phyloP scores from a whole-genome alignment of 1,140 invertebrate species.

The Marisa cornuarietis region DNA sequence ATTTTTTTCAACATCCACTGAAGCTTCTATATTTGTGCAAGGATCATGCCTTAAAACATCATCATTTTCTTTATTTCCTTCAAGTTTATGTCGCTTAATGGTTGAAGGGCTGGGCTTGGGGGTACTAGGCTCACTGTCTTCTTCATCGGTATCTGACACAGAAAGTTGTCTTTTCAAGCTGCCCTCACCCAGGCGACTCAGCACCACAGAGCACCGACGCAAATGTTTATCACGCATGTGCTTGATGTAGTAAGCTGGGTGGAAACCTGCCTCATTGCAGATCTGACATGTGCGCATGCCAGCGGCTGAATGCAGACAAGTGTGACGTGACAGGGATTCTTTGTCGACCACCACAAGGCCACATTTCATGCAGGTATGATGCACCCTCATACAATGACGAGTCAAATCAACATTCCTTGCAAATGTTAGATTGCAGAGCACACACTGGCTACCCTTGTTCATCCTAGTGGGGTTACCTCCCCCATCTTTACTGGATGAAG shows the following conservation, averaged over 20 bases:
- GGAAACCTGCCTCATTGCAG: conserved; percentile 49
- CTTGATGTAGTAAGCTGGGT: conserved; percentile 52
- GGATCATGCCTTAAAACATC: conserved; percentile 20
- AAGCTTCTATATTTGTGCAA: neutral
- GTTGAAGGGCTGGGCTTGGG: conserved; percentile 4
- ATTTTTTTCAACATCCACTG: neutral
- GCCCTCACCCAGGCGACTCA: conserved; percentile 13
- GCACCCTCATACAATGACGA: conserved; percentile 55
- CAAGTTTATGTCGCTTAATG: conserved; percentile 22
- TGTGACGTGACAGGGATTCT: conserved; percentile 46
- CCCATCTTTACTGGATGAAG: neutral
- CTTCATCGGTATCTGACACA: conserved; percentile 26
- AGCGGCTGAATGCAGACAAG: conserved; percentile 42
- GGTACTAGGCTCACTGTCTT: conserved; percentile 27
- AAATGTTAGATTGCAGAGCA: conserved; percentile 57
- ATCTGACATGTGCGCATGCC: conserved; percentile 45
- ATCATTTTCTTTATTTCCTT: conserved; percentile 23
- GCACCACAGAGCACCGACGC: conserved; percentile 44
- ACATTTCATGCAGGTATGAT: conserved; percentile 58
- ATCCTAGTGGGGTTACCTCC: conserved; percentile 24
- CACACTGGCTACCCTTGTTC: conserved; percentile 55
- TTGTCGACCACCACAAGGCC: conserved; percentile 57
- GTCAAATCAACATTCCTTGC: conserved; percentile 57
- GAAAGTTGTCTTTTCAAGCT: conserved; percentile 3
- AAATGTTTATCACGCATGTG: conserved; percentile 53